Evolutionary conservation across 2,113 vertebrate genomes (phyloP).

Genomic region (Ageneiosus marmoratus): DNA sequence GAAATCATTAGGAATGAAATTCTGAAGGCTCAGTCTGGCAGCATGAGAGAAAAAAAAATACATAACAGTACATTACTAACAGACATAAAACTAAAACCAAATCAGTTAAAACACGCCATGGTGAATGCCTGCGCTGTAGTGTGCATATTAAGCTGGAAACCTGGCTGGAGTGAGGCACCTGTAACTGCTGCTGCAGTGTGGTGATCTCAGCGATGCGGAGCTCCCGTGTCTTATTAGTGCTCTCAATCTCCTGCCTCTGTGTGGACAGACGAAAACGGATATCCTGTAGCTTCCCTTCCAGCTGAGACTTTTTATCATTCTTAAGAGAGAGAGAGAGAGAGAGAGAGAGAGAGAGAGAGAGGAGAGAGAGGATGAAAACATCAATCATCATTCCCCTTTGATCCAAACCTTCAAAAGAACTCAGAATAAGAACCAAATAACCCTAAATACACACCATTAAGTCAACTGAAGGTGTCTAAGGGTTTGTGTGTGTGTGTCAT

Average conservation of each 20-base stretch:
- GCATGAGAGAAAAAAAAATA: slow-evolving; percentile 18
- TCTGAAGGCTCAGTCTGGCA: slow-evolving; percentile 32
- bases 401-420: neutral
- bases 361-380: neutral
- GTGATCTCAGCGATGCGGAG: slow-evolving; percentile 95
- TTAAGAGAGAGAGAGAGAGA: slow-evolving; percentile 50
- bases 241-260: slow-evolving; percentile 94
- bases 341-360: neutral
- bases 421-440: neutral
- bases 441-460: neutral
- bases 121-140: neutral
- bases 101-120: neutral
- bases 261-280: slow-evolving; percentile 87
- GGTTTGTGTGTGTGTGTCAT: slow-evolving; percentile 46
- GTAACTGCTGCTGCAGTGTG: slow-evolving; percentile 91
- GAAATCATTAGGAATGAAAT: slow-evolving; percentile 36
- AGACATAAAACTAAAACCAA: neutral
- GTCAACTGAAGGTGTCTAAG: neutral
- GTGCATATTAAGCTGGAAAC: no score
- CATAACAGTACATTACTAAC: neutral
- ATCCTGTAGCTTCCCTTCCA: slow-evolving; percentile 96
- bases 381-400: neutral
- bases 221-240: slow-evolving; percentile 92
- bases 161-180: slow-evolving; percentile 72
- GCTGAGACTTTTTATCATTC: slow-evolving; percentile 93